These are phyloP conservation scores for mouse (Mus musculus) DNA, from an alignment of 2,113 vertebrate species.

Conservation along the genomic window GRCm39 chr7:118583501-118584000, in stretches of 20 bases:
- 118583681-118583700: constrained; percentile 93
- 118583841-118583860: constrained; percentile 87
- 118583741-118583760: constrained; percentile 93
- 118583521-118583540: constrained; percentile 96
- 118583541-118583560: constrained; percentile 94
- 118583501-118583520: constrained; percentile 93
- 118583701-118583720: constrained; percentile 98
- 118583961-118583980: rapidly evolving
- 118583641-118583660: constrained; percentile 91
- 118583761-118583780: constrained; percentile 90
- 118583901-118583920: background rate
- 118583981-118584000: background rate
- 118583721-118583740: constrained; percentile 94
- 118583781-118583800: constrained; percentile 86
- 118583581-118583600: constrained; percentile 92
- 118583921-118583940: background rate
- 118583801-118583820: constrained; percentile 90
- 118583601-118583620: constrained; percentile 95
- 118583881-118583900: background rate
- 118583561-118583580: constrained; percentile 94
- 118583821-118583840: constrained; percentile 84
- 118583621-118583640: constrained; percentile 93
- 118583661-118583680: constrained; percentile 92
- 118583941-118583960: background rate
- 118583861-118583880: background rate